Percentiles rank a stretch among this genome's conserved stretches.
These are phyloP conservation scores for Atrichornis clamosus DNA, from an alignment of 2,113 vertebrate genomes.

Conservation along the genomic window DNA sequence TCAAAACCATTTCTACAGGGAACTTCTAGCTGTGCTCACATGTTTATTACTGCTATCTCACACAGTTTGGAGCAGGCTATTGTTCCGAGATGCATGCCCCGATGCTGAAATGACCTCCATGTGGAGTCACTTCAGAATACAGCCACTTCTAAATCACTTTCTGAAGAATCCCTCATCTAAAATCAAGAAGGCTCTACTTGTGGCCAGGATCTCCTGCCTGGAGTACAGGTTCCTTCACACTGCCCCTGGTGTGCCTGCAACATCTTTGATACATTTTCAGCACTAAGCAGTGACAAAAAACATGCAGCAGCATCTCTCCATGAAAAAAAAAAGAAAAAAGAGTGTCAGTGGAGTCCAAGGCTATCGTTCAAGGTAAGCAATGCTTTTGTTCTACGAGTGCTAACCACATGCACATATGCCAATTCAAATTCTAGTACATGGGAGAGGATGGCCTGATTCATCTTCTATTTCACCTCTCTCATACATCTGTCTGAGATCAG, in stretches of 20 bases:
- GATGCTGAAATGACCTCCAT: neutral
- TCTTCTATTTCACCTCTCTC: neutral
- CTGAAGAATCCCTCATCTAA: neutral
- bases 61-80: neutral
- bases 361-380: neutral
- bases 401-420: neutral
- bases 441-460: neutral
- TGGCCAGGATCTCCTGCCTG: neutral
- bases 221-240: neutral
- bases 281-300: neutral
- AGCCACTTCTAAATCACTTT: neutral
- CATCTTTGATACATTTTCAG: neutral
- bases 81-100: neutral
- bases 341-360: neutral
- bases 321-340: neutral
- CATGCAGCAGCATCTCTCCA: neutral
- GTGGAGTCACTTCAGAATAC: neutral
- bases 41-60: neutral
- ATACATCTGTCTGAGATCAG: neutral
- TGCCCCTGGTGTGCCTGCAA: rapidly evolving
- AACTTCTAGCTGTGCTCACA: neutral
- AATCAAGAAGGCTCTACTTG: neutral
- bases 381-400: neutral
- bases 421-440: neutral
- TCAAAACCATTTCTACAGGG: neutral